Base-by-base conservation (phyloP, 2,113 vertebrate species). In the Nibea albiflora region DNA sequence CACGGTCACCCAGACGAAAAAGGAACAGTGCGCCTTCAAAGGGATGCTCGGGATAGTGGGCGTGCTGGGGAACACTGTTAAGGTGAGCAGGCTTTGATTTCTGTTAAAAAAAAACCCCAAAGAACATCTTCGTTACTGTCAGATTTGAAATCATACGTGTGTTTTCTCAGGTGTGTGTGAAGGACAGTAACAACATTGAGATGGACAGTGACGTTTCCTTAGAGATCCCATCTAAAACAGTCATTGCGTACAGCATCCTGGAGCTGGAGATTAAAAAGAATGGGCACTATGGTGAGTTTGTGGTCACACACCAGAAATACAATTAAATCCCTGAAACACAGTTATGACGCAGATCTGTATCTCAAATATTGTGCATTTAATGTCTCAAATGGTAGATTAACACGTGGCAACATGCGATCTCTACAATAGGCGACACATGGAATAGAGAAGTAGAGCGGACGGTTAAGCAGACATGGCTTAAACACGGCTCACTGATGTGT, bases 171-270 rank as follows among this genome's bases (percentile, higher is more conserved):
- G 95, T 97, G 74, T 94, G 91, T 5, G 94, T 95, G 12, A 90
- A 85, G 11, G 94, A 97, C 58, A 88, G 86, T 2, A 95, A 92
- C 71, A 94, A 75, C 10, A 1, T 95, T n/a, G 4, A 85, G 42
- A 88, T 84, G 50, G 95, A 96, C 86, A 92, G 90, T 12, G 94
- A 90, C 0, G 92, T 97, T 78, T 92, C 94, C 44, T 76, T 98
- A 85, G 95, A 96, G 90, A 97, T 99, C 81, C 97, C 97, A 1
- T 84, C 96, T 4, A 65, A 90, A 19, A 96, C 97, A 0, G 81
- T 97, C 57, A 90, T 99, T 42, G 97, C 98, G 7, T 99, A 96
- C 0, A 90, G 96, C 70, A 80, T 98, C 74, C 93, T 95, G 5
- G 96, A 99, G 75, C 87, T 99, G 56, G 93, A 94, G 4, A 89